These are phyloP conservation scores for Poecilia gillii DNA, from an alignment of 2,797 vertebrate genomes.

Conservation along the genomic window DNA sequence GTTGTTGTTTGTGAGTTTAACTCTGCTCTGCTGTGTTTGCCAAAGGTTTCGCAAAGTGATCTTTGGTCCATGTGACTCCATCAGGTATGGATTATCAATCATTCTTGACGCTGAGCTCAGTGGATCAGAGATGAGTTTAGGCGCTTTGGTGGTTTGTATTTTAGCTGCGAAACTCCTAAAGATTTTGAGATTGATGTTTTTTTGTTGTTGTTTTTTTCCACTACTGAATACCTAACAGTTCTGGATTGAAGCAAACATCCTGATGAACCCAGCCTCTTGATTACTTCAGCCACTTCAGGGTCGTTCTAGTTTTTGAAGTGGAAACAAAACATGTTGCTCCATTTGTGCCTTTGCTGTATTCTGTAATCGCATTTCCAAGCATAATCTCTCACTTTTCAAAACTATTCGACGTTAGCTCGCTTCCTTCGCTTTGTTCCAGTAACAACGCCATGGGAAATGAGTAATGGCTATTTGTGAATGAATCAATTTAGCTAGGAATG, in stretches of 20 bases:
- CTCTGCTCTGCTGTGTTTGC: background rate
- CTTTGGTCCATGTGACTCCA: background rate
- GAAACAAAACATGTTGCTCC: background rate
- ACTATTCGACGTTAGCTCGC: background rate
- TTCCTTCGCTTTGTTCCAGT: background rate
- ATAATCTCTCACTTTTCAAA: background rate
- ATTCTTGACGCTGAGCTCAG: background rate
- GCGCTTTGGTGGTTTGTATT: background rate
- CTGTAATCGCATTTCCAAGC: background rate
- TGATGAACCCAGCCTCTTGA: background rate
- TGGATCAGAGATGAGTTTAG: background rate
- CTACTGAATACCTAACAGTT: background rate
- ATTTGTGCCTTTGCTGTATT: background rate
- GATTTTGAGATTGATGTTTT: background rate
- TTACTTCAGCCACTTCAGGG: too few species aligned
- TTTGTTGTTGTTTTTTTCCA: background rate
- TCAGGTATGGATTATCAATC: background rate
- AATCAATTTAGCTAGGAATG: background rate
- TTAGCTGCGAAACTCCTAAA: background rate
- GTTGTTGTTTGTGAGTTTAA: background rate
- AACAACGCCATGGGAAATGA: slow-evolving; percentile 38
- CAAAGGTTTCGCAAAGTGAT: background rate
- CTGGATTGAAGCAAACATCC: background rate
- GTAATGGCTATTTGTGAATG: slow-evolving; percentile 11
- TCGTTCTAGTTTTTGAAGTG: background rate